Evolutionary conservation across 30 jellyfish, hydroid and myxozoan genomes (phyloP).

Genomic region (Hydra vulgaris): DNA sequence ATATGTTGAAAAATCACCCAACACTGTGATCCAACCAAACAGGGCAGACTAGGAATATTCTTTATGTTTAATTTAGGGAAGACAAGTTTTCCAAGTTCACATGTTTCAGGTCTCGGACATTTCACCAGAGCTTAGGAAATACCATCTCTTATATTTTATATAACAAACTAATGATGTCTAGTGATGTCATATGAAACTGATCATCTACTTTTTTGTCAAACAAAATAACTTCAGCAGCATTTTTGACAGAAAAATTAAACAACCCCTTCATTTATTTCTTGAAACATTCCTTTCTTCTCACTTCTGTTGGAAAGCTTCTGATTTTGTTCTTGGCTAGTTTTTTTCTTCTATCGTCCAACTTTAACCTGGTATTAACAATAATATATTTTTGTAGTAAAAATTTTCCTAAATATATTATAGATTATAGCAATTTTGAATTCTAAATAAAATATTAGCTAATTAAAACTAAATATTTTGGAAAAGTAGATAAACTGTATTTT

Average conservation of each 20-base stretch:
- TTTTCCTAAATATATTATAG: too few species aligned
- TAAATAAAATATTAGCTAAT: background rate
- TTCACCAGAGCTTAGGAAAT: background rate
- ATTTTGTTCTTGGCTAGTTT: background rate
- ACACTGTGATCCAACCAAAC: too few species aligned
- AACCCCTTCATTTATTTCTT: background rate
- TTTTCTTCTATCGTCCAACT: background rate
- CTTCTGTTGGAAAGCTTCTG: background rate
- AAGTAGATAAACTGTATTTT: background rate
- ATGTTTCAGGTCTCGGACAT: background rate
- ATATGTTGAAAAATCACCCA: too few species aligned
- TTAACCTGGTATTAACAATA: background rate
- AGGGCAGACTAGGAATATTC: too few species aligned
- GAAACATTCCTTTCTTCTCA: background rate
- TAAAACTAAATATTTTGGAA: too few species aligned
- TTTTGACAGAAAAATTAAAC: background rate
- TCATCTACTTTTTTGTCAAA: background rate
- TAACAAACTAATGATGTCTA: too few species aligned
- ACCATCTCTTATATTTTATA: background rate
- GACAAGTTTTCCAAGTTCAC: background rate
- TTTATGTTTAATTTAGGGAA: background rate
- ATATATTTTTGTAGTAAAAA: too few species aligned
- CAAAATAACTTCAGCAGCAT: background rate
- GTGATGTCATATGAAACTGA: background rate
- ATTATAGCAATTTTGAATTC: too few species aligned